Evolutionary conservation across 2,113 vertebrate species (phyloP).

Genomic region (Scartelaos histophorus): DNA sequence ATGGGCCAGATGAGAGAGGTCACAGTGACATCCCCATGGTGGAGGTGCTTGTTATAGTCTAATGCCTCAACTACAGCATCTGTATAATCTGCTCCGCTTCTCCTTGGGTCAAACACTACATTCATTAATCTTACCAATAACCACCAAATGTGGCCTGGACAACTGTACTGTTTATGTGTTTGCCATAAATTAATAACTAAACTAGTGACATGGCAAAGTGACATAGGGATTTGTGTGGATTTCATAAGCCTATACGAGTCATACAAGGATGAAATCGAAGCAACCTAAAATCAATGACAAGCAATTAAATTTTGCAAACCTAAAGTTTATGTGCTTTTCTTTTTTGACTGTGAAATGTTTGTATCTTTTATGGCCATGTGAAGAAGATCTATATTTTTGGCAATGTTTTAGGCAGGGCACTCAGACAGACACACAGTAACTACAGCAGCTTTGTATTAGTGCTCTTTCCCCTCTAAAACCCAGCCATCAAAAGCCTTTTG

Average conservation of each 20-base stretch:
- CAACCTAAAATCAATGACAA: slow-evolving; percentile 19
- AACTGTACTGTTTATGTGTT: too few relatives aligned
- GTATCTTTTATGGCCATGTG: slow-evolving; percentile 19
- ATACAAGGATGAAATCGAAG: slow-evolving; percentile 28
- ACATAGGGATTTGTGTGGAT: too few relatives aligned
- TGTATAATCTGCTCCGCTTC: slow-evolving; percentile 72
- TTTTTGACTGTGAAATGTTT: background rate
- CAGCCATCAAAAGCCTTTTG: slow-evolving; percentile 70
- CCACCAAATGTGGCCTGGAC: slow-evolving; percentile 50
- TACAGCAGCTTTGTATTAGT: slow-evolving; percentile 71
- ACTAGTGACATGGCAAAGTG: too few relatives aligned
- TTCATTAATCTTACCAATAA: slow-evolving; percentile 74
- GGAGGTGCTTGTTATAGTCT: slow-evolving; percentile 51
- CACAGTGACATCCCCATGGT: slow-evolving; percentile 40
- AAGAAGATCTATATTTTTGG: slow-evolving; percentile 55
- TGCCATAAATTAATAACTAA: too few relatives aligned
- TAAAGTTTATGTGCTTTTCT: too few relatives aligned
- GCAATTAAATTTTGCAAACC: slow-evolving; percentile 5
- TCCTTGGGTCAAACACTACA: slow-evolving; percentile 73
- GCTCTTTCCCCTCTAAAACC: slow-evolving; percentile 59
- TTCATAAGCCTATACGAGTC: too few relatives aligned
- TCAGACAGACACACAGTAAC: slow-evolving; percentile 68
- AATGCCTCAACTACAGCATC: slow-evolving; percentile 66
- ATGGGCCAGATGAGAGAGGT: slow-evolving; percentile 45
- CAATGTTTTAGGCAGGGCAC: slow-evolving; percentile 56